A percentile compares a stretch with the other conserved stretches of the same genome.
Evolutionary conservation across 2,888 invertebrate species (phyloP).

Genomic region (Caenorhabditis zanzibari): DNA sequence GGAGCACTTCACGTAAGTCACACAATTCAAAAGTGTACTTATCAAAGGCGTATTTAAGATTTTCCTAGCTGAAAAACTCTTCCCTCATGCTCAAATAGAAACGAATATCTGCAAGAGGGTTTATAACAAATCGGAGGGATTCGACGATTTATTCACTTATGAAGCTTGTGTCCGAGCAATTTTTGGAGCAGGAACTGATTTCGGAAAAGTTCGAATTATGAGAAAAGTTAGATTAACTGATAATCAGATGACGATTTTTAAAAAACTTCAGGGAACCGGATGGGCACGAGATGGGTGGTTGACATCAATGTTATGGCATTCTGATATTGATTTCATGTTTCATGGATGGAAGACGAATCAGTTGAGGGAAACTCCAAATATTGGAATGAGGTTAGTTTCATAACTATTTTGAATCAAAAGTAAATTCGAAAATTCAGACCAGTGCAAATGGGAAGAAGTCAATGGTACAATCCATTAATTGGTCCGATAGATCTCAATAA

Average conservation of each 20-base stretch:
- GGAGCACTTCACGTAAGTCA: constrained; percentile 67
- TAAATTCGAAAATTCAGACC: constrained; percentile 22
- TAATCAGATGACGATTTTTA: too few species aligned
- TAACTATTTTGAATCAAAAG: background rate
- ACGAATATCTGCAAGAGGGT: constrained; percentile 53
- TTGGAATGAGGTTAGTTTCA: constrained; percentile 34
- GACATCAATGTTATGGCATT: constrained; percentile 65
- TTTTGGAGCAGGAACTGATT: constrained; percentile 67
- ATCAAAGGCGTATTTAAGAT: constrained; percentile 39
- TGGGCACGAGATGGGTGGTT: constrained; percentile 70
- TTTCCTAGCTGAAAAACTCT: constrained; percentile 59
- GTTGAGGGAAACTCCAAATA: constrained; percentile 34
- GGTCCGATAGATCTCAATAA: constrained; percentile 52
- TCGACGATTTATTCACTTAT: constrained; percentile 73
- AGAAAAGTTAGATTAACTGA: constrained; percentile 59
- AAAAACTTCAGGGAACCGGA: constrained; percentile 60
- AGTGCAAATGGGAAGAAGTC: constrained; percentile 29
- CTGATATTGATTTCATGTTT: constrained; percentile 69
- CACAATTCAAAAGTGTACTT: background rate
- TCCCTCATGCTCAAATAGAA: constrained; percentile 49
- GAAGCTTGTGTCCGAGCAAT: constrained; percentile 75
- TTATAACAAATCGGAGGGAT: constrained; percentile 68
- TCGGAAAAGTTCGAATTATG: constrained; percentile 66
- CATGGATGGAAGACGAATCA: constrained; percentile 67
- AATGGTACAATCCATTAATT: constrained; percentile 59